A percentile compares a stretch with the other conserved stretches of the same genome.
These are phyloP conservation scores for Lepus americanus DNA, from an alignment of 2,113 vertebrate species.

Conservation along the genomic window DNA sequence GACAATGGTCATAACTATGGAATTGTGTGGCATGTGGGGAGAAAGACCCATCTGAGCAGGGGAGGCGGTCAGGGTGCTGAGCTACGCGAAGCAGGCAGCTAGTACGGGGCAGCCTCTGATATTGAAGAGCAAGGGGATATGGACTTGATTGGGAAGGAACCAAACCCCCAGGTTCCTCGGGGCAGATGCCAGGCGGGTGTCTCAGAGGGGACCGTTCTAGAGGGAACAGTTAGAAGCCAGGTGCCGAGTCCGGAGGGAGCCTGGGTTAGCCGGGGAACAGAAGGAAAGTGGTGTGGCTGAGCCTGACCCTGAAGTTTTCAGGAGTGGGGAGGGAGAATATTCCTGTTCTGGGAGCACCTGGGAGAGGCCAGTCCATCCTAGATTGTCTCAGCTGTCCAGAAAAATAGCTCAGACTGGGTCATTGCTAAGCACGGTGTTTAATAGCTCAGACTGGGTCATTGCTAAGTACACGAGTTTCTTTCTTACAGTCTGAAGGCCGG, in stretches of 20 bases:
- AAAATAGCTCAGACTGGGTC: neutral
- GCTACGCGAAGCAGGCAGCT: accelerated
- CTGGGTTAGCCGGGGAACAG: neutral
- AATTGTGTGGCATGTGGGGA: neutral
- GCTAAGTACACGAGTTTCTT: neutral
- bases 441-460: neutral
- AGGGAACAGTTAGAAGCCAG: neutral
- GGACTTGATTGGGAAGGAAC: neutral
- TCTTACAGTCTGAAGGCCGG: neutral
- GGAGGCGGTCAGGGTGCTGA: neutral
- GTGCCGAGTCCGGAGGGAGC: neutral
- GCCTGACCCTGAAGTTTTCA: neutral
- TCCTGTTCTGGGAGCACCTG: neutral
- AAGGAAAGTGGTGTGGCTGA: accelerated
- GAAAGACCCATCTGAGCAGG: neutral
- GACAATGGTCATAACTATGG: neutral
- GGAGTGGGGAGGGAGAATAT: neutral
- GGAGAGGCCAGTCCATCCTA: accelerated
- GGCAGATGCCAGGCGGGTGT: neutral
- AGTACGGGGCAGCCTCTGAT: no score
- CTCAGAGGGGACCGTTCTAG: neutral
- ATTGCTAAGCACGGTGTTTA: neutral
- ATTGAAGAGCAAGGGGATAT: accelerated
- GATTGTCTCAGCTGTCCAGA: neutral
- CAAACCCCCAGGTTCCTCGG: neutral